Conservation (phyloP, 2,113 vertebrate genomes). For the Bos taurus region DNA sequence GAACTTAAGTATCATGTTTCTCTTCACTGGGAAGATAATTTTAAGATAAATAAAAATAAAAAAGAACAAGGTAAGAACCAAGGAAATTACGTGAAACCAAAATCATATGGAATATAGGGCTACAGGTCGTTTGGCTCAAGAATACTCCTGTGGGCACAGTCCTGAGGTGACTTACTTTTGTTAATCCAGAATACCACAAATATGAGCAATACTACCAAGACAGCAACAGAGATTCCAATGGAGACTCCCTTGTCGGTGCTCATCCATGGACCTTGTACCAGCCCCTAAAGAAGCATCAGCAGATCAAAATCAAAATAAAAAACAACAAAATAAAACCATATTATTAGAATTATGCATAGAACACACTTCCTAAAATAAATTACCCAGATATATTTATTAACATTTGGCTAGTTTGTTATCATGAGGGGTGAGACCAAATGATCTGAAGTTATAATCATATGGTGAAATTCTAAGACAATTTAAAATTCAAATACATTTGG, state of each 20-base stretch:
- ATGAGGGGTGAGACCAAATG: neutral
- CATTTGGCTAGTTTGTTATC: neutral
- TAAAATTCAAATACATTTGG: neutral
- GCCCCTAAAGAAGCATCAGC: slow-evolving; percentile 43
- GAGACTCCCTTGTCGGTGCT: neutral
- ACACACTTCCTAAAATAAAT: neutral
- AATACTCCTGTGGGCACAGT: neutral
- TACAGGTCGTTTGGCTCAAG: neutral
- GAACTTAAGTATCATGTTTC: neutral
- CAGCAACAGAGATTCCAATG: neutral
- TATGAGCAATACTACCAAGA: neutral
- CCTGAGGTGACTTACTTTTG: slow-evolving; percentile 63
- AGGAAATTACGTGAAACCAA: neutral
- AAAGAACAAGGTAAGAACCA: neutral
- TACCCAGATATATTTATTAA: neutral
- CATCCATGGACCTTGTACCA: fast-evolving
- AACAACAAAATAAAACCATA: neutral
- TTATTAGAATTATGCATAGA: neutral
- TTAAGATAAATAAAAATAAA: neutral
- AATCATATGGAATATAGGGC: neutral
- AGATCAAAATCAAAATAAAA: neutral
- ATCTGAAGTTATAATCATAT: neutral
- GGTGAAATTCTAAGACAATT: neutral
- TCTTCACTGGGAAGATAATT: neutral
- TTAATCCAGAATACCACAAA: slow-evolving; percentile 37